Percentiles rank a stretch among this genome's conserved stretches.
Conservation (phyloP, 2,888 invertebrate species). For the Morpho deidamia region DNA sequence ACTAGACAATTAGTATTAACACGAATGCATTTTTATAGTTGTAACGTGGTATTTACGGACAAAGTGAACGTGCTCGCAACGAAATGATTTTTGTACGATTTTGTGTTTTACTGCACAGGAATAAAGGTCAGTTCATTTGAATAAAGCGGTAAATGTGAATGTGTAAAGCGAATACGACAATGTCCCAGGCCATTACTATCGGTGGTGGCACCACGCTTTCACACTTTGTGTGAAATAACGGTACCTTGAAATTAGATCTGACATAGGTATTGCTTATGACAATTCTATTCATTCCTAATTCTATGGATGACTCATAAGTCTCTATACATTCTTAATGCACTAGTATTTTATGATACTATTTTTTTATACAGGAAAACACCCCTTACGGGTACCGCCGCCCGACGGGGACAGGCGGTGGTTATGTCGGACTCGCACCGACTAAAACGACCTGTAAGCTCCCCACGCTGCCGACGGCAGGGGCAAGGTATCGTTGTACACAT, state of each 20-base stretch:
- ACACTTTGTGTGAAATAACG: conserved; percentile 30
- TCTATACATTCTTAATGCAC: too few species aligned
- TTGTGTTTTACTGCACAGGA: not conserved
- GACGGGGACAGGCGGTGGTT: too few species aligned
- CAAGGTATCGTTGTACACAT: too few species aligned
- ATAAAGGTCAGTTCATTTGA: not conserved
- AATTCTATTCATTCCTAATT: conserved; percentile 4
- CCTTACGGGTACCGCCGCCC: too few species aligned
- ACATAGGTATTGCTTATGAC: conserved; percentile 11
- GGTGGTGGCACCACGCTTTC: conserved; percentile 30
- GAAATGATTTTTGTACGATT: not conserved
- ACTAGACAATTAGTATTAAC: not conserved
- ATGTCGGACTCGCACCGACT: too few species aligned
- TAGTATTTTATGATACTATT: too few species aligned
- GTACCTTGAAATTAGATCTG: conserved; percentile 30
- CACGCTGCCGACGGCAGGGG: too few species aligned
- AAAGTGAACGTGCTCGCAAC: not conserved
- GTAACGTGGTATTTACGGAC: conserved; percentile 19
- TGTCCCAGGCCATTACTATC: conserved; percentile 33
- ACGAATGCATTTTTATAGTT: conserved; percentile 3
- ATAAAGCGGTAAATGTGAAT: conserved; percentile 1
- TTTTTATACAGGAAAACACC: too few species aligned
- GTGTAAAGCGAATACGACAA: conserved; percentile 31
- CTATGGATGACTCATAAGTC: too few species aligned
- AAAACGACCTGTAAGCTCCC: too few species aligned